Percentiles rank a stretch among this genome's conserved stretches.
Evolutionary conservation across 2,797 vertebrate species (phyloP).

Genomic region (Lindbergichthys nudifrons): DNA sequence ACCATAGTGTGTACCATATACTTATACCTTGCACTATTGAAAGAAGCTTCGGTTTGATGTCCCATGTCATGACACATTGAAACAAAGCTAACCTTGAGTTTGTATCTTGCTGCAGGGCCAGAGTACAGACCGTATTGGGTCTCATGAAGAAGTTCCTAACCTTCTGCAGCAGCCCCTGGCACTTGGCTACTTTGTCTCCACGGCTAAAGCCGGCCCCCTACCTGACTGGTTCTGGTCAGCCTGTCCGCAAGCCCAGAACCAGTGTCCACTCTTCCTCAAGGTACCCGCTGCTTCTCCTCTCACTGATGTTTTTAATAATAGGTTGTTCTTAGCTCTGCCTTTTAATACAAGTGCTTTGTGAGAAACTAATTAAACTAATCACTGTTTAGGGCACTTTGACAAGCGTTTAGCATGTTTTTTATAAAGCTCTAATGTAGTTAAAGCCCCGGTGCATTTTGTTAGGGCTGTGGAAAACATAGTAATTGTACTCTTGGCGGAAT

Average conservation of each 20-base stretch:
- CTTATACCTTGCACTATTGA: neutral
- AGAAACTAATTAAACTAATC: neutral
- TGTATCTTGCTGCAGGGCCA: slow-evolving; percentile 86
- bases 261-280: slow-evolving; percentile 99
- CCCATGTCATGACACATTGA: neutral
- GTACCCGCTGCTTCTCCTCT: slow-evolving; percentile 73
- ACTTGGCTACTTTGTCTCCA: slow-evolving; percentile 97
- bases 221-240: slow-evolving; percentile 99
- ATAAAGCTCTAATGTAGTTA: no score
- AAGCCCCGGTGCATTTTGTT: no score
- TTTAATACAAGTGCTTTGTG: neutral
- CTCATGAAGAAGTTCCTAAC: slow-evolving; percentile 96
- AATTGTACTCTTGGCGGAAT: no score
- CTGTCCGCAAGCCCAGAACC: slow-evolving; percentile 98
- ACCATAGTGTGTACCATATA: neutral
- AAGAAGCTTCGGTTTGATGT: neutral
- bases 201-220: slow-evolving; percentile 96
- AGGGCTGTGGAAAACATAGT: no score
- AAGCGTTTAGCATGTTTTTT: no score
- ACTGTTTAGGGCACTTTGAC: neutral
- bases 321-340: neutral
- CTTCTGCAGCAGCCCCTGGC: slow-evolving; percentile 98
- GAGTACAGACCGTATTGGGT: slow-evolving; percentile 95
- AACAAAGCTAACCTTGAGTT: slow-evolving; percentile 19
- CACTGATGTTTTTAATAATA: neutral